These are phyloP conservation scores for Podiceps cristatus DNA, from an alignment of 2,113 vertebrate species.

Conservation along the genomic window DNA sequence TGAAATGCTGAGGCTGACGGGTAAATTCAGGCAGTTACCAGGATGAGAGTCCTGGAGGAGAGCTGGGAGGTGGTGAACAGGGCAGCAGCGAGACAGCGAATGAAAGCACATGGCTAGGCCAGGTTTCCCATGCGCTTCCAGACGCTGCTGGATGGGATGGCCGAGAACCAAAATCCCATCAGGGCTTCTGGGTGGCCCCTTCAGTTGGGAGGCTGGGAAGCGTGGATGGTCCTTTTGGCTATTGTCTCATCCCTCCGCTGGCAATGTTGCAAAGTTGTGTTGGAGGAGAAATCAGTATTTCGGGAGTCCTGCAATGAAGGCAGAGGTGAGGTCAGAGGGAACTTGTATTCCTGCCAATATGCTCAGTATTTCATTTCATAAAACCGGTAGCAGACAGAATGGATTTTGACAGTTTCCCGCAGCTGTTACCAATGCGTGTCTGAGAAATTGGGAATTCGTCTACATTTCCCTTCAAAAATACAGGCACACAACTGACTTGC, in stretches of 20 bases:
- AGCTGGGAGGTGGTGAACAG: background rate
- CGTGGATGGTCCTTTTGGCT: background rate
- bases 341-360: background rate
- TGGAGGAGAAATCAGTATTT: background rate
- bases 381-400: background rate
- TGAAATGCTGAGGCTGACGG: background rate
- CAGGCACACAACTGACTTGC: background rate
- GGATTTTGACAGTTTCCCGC: background rate
- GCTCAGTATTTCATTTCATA: background rate
- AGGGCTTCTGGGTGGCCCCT: background rate
- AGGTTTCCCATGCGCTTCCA: fast-evolving
- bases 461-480: background rate
- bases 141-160: background rate
- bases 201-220: background rate
- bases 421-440: background rate
- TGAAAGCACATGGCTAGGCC: fast-evolving
- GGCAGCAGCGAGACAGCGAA: background rate
- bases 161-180: background rate
- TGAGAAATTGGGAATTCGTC: background rate
- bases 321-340: background rate
- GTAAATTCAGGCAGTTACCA: background rate
- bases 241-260: background rate
- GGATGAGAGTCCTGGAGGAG: background rate
- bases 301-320: background rate
- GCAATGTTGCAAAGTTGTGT: background rate